Evolutionary conservation across 2,888 invertebrate genomes (phyloP).

Genomic region (Chrysopilus asiliformis): DNA sequence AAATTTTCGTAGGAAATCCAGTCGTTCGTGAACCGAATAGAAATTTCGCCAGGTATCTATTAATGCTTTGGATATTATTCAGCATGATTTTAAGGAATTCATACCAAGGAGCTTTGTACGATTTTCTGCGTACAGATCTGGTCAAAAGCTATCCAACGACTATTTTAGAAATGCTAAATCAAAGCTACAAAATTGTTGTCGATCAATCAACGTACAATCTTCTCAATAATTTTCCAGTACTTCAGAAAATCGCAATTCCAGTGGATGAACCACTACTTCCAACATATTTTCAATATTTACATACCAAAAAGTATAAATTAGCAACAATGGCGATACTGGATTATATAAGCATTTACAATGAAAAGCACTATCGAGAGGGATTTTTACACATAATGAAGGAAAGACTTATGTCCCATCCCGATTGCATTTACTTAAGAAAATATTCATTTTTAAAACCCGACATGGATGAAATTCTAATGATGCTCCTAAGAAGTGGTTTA

Average conservation of each 20-base stretch:
- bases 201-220: background rate
- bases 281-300: background rate
- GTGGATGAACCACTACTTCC: no score
- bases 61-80: constrained; percentile 10
- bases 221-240: background rate
- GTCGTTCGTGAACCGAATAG: constrained; percentile 1
- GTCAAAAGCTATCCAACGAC: background rate
- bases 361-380: background rate
- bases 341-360: background rate
- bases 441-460: constrained; percentile 7
- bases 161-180: background rate
- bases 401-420: constrained; percentile 5
- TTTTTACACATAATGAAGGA: background rate
- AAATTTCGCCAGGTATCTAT: constrained; percentile 13
- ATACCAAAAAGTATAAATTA: background rate
- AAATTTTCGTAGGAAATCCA: constrained; percentile 10
- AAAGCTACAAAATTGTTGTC: background rate
- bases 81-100: constrained; percentile 11
- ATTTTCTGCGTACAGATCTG: constrained; percentile 8
- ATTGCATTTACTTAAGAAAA: constrained; percentile 8
- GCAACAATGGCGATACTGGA: background rate
- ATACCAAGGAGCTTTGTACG: constrained; percentile 14
- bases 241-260: no score
- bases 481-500: constrained; percentile 6
- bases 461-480: constrained; percentile 6